These are phyloP conservation scores for Pandion haliaetus DNA, from an alignment of 2,113 vertebrate species.

Conservation along the genomic window DNA sequence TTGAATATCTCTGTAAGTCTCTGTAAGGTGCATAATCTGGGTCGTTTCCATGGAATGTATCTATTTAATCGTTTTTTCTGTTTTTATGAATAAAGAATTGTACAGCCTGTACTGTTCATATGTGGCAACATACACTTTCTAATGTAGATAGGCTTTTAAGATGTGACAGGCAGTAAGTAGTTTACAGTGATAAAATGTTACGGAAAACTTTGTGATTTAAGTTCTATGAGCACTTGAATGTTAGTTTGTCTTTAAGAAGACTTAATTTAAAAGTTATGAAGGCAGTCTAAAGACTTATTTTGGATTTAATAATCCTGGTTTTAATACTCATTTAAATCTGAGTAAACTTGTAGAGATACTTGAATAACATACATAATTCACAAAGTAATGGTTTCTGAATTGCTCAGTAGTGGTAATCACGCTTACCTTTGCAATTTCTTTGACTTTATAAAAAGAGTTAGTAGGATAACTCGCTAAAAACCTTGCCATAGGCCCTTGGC, in stretches of 20 bases:
- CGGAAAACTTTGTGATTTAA: not conserved
- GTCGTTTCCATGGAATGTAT: not conserved
- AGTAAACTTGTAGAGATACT: not conserved
- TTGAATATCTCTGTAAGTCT: not conserved
- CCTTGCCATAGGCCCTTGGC: not conserved
- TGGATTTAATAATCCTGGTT: not conserved
- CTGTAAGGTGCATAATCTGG: not conserved
- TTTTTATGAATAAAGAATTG: not conserved
- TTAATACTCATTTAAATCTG: not conserved
- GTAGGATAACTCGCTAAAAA: not conserved
- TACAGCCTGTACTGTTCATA: not conserved
- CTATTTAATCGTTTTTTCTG: not conserved
- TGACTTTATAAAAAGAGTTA: not conserved
- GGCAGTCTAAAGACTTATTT: not conserved
- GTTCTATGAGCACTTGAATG: not conserved
- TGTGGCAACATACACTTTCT: not conserved
- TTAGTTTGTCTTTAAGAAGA: not conserved
- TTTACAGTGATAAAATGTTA: not conserved
- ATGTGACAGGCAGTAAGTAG: not conserved
- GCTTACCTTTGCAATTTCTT: not conserved
- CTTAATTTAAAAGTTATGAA: not conserved
- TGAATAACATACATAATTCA: not conserved
- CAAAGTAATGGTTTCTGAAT: fast-evolving
- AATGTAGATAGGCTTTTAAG: not conserved
- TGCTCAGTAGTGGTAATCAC: not conserved